Evolutionary conservation across 2,888 invertebrate species (phyloP), one percentile per base, ranked within the genome.

Genomic region (Drosophila crucigera): DNA sequence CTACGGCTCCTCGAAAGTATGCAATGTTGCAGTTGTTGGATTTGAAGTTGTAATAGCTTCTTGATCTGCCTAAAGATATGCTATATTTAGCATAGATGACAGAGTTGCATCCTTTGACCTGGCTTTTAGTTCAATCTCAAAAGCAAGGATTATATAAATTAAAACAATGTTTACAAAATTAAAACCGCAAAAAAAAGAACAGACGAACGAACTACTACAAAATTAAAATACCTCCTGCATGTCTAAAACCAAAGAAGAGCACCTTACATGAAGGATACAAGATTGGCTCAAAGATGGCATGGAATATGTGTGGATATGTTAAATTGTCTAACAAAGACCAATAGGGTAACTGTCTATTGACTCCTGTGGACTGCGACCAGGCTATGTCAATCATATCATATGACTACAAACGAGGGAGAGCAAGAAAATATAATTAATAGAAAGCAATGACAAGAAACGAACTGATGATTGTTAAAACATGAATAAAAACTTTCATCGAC

Each of bases 111-210:
- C 25, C 25, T 25, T 25, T 25, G 1, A 25, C 25, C 25, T 25
- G 25, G 25, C 25, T 25, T 25, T 25, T 25, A 25, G 25, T 25
- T 25, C 25, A 25, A 25, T 25, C 25, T 25, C 25, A 33, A 11
- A 33, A 33, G 4, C 33, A 11, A 11, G 33, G 10, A 10, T 33
- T 33, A 11, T 0, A 33, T 11, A 33, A 33, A 22, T 11, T 22
- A 0, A 22, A 22, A 19, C 11, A 11, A 1, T 2, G 0, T 1
- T 4, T n/a, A 4, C 10, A 1, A 22, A 22, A 22, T 0, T 19
- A 0, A 4, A 10, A 10, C n/a, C 10, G 10, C 1, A 0, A 22
- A 22, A 22, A 43, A 43, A 6, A 19, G 7, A 22, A 3, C 0
- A n/a, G 11, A 43, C 0, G 11, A n/a, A 43, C 3, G 22, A 14